phyloP scores from a whole-genome alignment of 2,113 vertebrate genomes.

The Elanoides forficatus region DNA sequence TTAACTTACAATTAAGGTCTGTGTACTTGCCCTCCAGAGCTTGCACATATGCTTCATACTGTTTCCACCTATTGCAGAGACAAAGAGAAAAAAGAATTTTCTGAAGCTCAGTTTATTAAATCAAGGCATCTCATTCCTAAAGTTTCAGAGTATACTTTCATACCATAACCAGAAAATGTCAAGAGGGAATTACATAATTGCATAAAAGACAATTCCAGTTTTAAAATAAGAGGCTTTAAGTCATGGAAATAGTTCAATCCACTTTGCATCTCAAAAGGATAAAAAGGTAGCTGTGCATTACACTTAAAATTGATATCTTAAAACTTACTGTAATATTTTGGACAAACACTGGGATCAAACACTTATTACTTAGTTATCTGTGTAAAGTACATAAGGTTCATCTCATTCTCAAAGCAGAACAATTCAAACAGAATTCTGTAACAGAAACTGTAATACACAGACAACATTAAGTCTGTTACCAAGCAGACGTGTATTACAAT shows the following conservation, averaged over 20 bases:
- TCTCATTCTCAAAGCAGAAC: background rate
- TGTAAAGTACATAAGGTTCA: background rate
- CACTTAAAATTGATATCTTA: background rate
- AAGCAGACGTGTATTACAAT: background rate
- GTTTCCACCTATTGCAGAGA: conserved; percentile 88
- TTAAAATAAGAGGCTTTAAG: background rate
- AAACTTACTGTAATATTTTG: background rate
- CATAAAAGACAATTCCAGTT: background rate
- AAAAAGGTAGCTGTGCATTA: background rate
- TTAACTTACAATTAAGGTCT: conserved; percentile 95
- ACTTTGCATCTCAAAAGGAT: background rate
- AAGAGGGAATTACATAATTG: background rate
- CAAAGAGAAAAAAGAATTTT: background rate
- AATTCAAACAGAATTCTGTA: background rate
- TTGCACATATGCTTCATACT: conserved; percentile 96
- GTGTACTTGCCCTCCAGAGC: conserved; percentile 97
- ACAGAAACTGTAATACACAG: background rate
- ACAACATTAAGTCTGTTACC: background rate
- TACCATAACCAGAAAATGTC: background rate
- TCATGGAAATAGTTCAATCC: background rate
- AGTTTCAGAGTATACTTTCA: background rate
- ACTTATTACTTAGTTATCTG: background rate
- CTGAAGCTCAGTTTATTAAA: background rate
- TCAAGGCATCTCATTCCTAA: background rate
- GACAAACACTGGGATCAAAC: background rate